Conservation (phyloP, 2,888 invertebrate species). For the Platycheirus albimanus region DNA sequence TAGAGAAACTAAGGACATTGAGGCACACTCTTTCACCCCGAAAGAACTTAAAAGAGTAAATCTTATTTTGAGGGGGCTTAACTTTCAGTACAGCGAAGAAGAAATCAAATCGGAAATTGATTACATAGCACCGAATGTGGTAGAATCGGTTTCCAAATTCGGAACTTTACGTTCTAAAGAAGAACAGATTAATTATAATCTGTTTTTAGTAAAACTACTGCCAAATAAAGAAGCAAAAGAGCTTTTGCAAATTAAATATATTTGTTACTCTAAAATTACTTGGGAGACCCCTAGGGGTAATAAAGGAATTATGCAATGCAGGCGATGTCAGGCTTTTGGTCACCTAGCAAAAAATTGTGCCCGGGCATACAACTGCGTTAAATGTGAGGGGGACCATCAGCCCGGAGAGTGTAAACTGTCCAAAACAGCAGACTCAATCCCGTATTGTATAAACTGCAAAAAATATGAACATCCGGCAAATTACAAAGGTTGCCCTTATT, state of each 20-base stretch:
- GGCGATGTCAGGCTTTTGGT: conserved; percentile 2
- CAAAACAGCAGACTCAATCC: neutral
- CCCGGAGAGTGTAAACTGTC: neutral
- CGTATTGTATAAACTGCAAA: neutral
- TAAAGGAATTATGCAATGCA: neutral
- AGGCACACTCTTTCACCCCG: neutral
- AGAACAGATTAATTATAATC: neutral
- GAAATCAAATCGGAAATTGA: neutral
- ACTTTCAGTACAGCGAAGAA: neutral
- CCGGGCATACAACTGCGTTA: neutral
- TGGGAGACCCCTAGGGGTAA: neutral
- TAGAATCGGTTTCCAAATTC: neutral
- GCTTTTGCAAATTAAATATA: neutral
- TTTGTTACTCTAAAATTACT: neutral
- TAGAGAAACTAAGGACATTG: neutral
- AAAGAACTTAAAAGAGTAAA: neutral
- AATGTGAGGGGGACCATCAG: neutral
- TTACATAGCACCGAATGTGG: neutral
- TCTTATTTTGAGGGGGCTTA: neutral
- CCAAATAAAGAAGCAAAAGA: neutral
- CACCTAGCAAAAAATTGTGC: conserved; percentile 22
- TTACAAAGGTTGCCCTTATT: neutral
- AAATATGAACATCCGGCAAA: neutral
- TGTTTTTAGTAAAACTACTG: conserved; percentile 1
- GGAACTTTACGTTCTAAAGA: neutral